Base-by-base conservation (phyloP, 1,140 invertebrate genomes). In the Steinernema khuongi region DNA sequence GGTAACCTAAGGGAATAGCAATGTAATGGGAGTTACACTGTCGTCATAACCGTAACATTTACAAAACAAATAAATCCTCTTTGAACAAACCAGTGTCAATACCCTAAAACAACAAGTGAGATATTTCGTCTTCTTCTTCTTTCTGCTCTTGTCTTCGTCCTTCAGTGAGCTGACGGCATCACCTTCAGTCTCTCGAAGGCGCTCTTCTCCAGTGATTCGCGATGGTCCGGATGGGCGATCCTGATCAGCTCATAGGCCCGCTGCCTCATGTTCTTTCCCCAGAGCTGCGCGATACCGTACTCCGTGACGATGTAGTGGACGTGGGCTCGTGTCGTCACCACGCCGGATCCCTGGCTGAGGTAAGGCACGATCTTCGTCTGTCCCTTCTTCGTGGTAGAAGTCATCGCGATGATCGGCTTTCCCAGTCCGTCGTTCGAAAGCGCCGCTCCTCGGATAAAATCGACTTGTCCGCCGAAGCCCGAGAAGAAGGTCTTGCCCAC, bases 281-380 rank as follows among this genome's bases (percentile, higher is more conserved):
- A 96, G 4, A 97, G 86, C 74, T 91, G 88, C 0, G 94, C 93
- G 76, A 96, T 94, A 31, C 94, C 94, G 80, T 92, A 89, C 85
- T 96, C 94, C 0, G 94, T 97, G 0, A 96, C 94, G 2, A 96
- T 89, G 83, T 96, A 96, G 82, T 94, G 92, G 0, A 92, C 92
- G 81, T 96, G 92, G 0, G 93, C 94, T 81, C 94, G 88, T 0
- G 91, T 92, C 1, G 94, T 96, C 1, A 96, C 94, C 18, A 97
- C 93, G 60, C 94, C 94, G 77, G 92, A 93, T 80, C 94, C 94
- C 94, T 81, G 7, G 77, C 94, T 94, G 0, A 96, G 87, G 1
- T 89, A 89, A 0, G 93, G 92, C 1, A 90, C 89, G 83, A 97
- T 96, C 89, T 97, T 97, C 75, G 90, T 91, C 74, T 91, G 91